Conservation (phyloP, 1,140 invertebrate species). For the Olivierus martensii region DNA sequence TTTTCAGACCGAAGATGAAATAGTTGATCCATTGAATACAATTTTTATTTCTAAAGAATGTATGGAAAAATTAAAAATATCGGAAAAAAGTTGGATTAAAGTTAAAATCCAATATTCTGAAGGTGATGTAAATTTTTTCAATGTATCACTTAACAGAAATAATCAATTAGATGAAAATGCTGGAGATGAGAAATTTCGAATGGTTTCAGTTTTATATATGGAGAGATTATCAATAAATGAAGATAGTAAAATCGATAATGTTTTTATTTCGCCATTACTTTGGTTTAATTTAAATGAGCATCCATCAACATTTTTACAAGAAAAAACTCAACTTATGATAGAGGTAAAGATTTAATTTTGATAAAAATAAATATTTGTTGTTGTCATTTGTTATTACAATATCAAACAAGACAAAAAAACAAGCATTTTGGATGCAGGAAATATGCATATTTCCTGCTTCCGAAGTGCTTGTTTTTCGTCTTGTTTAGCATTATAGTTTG, state of each 20-base stretch:
- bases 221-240: background rate
- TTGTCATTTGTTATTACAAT: no score
- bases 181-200: background rate
- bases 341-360: no score
- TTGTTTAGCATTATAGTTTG: no score
- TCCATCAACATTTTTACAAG: constrained; percentile 4
- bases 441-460: no score
- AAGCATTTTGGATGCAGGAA: no score
- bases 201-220: constrained; percentile 1
- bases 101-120: background rate
- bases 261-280: constrained; percentile 5
- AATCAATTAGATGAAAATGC: background rate
- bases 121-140: background rate
- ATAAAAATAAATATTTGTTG: no score
- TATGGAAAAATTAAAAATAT: background rate
- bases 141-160: background rate
- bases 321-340: background rate
- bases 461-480: no score
- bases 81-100: constrained; percentile 7
- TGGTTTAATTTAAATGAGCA: constrained; percentile 15
- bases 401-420: no score
- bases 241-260: constrained; percentile 4
- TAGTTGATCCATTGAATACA: constrained; percentile 6
- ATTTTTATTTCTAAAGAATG: constrained; percentile 2
- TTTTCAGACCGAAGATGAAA: background rate